phyloP scores from a whole-genome alignment of 2,113 vertebrate genomes.

The Phylloscopus trochilus region DNA sequence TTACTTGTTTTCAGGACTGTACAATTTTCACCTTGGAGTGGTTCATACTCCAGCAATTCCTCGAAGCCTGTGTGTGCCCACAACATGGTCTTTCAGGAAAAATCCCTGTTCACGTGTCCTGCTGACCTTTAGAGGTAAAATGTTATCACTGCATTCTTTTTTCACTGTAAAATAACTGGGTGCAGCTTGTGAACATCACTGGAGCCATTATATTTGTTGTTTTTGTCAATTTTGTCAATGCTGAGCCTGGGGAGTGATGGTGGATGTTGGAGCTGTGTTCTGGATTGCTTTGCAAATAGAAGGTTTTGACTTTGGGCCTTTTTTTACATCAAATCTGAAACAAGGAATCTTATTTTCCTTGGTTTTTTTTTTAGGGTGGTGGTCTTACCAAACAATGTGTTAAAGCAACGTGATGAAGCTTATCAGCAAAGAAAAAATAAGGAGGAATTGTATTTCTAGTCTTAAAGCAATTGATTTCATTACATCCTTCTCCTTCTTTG shows the following conservation, averaged over 20 bases:
- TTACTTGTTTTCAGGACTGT: neutral
- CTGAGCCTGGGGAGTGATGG: neutral
- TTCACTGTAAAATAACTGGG: neutral
- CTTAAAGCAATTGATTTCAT: neutral
- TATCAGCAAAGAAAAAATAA: neutral
- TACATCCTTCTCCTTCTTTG: neutral
- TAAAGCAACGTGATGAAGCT: neutral
- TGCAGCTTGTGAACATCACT: neutral
- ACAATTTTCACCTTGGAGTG: neutral
- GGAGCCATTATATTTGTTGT: neutral
- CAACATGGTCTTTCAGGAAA: neutral
- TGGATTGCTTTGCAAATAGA: neutral
- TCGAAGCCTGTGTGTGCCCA: neutral
- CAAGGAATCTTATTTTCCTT: neutral
- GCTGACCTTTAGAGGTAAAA: neutral
- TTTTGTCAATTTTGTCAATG: neutral
- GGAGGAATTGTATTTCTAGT: neutral
- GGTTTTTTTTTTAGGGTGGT: neutral
- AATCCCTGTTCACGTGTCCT: rapidly evolving
- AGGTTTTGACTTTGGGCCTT: neutral
- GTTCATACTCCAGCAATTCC: neutral
- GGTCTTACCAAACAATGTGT: neutral
- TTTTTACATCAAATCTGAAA: neutral
- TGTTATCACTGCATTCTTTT: neutral
- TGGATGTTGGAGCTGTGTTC: neutral